Evolutionary conservation across 2,797 vertebrate genomes (phyloP).

Genomic region (Simalia tracyae): DNA sequence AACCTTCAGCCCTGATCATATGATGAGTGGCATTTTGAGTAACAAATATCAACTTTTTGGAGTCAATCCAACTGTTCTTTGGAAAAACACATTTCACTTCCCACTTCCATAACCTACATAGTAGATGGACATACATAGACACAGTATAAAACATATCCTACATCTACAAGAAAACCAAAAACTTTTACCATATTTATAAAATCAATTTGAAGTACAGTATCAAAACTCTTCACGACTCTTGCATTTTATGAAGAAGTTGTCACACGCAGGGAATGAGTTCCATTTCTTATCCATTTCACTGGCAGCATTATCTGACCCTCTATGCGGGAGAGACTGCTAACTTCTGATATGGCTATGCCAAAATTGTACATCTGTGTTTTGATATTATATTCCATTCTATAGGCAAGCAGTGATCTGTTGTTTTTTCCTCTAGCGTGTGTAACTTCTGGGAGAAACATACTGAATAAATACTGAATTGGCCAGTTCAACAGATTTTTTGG

Average conservation of each 20-base stretch:
- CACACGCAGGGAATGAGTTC: not conserved
- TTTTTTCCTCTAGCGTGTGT: conserved; percentile 17
- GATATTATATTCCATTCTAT: conserved; percentile 24
- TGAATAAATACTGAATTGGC: conserved; percentile 38
- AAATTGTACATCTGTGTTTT: conserved; percentile 22
- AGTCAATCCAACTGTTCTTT: not conserved
- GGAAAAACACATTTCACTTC: not conserved
- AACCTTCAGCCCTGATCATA: not conserved
- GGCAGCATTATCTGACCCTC: not conserved
- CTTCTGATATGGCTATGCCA: not conserved
- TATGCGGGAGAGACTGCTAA: not conserved
- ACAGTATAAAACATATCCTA: not conserved
- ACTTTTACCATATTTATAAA: not conserved
- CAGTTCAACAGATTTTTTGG: not conserved
- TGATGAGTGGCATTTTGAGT: not conserved
- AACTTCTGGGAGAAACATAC: conserved; percentile 5
- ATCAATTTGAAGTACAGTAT: not conserved
- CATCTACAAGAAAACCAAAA: not conserved
- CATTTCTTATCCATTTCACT: not conserved
- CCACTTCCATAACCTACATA: not conserved
- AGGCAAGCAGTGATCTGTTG: conserved; percentile 14
- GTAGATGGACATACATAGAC: not conserved
- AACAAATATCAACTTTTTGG: not conserved
- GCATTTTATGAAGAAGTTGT: not conserved
- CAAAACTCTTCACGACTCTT: not conserved